phyloP scores from a whole-genome alignment of 1,140 invertebrate genomes.

The Drosophila suzukii region DNA sequence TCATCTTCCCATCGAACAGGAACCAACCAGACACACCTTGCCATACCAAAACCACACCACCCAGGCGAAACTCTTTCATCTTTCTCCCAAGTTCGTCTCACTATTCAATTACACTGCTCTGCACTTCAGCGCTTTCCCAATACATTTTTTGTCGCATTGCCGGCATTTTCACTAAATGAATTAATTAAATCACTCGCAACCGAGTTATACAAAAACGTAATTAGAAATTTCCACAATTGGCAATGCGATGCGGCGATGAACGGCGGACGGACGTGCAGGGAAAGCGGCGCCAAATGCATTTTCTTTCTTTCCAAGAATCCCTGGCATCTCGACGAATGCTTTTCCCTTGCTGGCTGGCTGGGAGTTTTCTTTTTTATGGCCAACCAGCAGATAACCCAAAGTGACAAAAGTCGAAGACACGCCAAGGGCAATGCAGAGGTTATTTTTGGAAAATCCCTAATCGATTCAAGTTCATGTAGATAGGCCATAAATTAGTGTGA shows the following conservation, averaged over 20 bases:
- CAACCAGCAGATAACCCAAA: conserved; percentile 9
- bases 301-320: conserved; percentile 72
- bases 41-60: not conserved
- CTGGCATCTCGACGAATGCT: conserved; percentile 29
- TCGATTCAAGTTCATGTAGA: conserved; percentile 39
- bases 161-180: conserved; percentile 78
- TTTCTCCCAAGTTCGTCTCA: conserved; percentile 15
- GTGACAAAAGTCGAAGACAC: conserved; percentile 22
- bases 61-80: conserved; percentile 27
- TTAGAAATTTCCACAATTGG: conserved; percentile 77
- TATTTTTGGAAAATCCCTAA: conserved; percentile 19
- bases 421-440: conserved; percentile 21
- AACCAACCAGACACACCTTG: conserved; percentile 17
- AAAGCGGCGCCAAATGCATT: conserved; percentile 69
- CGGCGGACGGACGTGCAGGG: conserved; percentile 22
- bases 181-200: conserved; percentile 73
- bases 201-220: conserved; percentile 69
- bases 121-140: conserved; percentile 31
- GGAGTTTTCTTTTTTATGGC: conserved; percentile 17
- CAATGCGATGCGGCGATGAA: conserved; percentile 32
- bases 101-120: conserved; percentile 15
- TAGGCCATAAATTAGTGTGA: conserved; percentile 16
- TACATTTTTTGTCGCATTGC: conserved; percentile 60
- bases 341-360: conserved; percentile 9
- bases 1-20: conserved; percentile 26